Evolutionary conservation across 2,888 invertebrate genomes (phyloP).

Genomic region (Drosophila imparisetae): DNA sequence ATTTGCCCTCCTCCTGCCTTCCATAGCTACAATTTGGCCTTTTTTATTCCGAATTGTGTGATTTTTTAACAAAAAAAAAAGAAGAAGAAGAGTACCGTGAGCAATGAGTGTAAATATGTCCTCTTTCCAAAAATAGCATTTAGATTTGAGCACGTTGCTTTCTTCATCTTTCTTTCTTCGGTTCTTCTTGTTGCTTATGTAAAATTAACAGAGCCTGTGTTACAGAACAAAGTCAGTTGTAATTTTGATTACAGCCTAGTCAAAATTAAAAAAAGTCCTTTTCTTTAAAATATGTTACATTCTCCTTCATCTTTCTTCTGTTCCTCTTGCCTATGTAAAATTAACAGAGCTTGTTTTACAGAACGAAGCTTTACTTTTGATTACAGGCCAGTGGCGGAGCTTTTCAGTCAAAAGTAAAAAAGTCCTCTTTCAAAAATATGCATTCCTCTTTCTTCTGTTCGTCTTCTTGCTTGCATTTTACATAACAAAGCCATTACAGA

Average conservation of each 20-base stretch:
- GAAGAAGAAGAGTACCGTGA: neutral
- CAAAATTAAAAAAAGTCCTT: too few relatives aligned
- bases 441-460: neutral
- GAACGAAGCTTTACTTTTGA: neutral
- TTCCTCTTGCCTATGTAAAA: neutral
- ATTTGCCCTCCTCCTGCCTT: neutral
- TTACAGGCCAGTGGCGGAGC: neutral
- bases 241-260: neutral
- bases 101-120: neutral
- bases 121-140: neutral
- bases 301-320: neutral
- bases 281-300: too few relatives aligned
- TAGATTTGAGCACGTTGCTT: neutral
- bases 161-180: neutral
- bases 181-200: neutral
- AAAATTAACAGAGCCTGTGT: neutral
- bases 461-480: neutral
- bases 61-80: neutral
- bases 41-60: neutral
- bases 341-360: slow-evolving; percentile 1
- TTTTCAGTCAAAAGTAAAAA: neutral
- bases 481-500: neutral
- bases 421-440: neutral
- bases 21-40: neutral
- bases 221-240: neutral